Percentiles rank a stretch among this genome's conserved stretches.
Conservation (phyloP, 2,888 invertebrate genomes). For the Drosophila flavopinicola region DNA sequence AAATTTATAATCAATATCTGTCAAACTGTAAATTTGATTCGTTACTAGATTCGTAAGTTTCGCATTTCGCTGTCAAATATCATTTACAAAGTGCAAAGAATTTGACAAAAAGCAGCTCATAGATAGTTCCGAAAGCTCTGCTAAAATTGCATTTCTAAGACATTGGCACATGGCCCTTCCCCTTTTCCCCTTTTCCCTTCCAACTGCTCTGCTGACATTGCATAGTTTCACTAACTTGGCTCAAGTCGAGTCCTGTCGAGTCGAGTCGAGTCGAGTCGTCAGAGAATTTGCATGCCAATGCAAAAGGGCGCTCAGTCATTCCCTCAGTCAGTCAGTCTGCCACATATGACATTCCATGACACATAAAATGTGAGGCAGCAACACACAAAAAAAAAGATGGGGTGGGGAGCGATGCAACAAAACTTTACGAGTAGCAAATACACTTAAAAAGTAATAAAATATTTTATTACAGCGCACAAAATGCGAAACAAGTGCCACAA, state of each 20-base stretch:
- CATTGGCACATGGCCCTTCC: constrained; percentile 33
- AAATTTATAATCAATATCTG: too few relatives aligned
- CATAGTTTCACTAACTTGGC: constrained; percentile 63
- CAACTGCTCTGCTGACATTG: constrained; percentile 52
- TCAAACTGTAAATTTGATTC: too few relatives aligned
- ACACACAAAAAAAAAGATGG: background rate
- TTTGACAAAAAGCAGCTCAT: constrained; percentile 17
- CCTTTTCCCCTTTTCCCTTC: background rate
- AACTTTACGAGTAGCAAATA: constrained; percentile 70
- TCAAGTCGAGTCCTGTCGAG: constrained; percentile 51
- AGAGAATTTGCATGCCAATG: constrained; percentile 70
- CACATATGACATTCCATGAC: constrained; percentile 70
- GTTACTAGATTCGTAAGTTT: too few relatives aligned
- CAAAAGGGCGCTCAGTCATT: constrained; percentile 56
- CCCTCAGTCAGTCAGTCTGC: constrained; percentile 32
- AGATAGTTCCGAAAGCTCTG: constrained; percentile 26
- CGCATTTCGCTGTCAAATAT: too few relatives aligned
- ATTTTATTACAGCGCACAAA: constrained; percentile 70
- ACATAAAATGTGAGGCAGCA: constrained; percentile 22
- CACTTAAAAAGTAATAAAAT: constrained; percentile 80
- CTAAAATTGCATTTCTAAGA: constrained; percentile 33
- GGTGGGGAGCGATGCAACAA: constrained; percentile 28
- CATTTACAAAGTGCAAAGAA: too few relatives aligned
- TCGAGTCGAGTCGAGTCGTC: constrained; percentile 52
- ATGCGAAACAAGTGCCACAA: constrained; percentile 34